phyloP scores from a whole-genome alignment of 2,888 invertebrate genomes.

The Frankliniella intonsa region DNA sequence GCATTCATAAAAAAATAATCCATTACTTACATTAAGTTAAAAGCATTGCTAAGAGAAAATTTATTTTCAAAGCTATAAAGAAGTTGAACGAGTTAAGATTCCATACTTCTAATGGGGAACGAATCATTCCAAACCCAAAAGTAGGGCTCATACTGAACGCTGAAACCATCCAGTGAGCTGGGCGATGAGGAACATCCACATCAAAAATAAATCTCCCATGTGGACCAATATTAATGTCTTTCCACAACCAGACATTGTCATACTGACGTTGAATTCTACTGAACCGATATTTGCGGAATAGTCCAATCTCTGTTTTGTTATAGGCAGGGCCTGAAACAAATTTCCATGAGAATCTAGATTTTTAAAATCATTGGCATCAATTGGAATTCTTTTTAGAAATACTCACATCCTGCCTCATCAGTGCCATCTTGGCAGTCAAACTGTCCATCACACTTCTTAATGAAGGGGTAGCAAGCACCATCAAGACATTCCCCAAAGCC shows the following conservation, averaged over 20 bases:
- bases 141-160: slow-evolving; percentile 86
- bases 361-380: slow-evolving; percentile 29
- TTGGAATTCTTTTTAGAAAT: slow-evolving; percentile 29
- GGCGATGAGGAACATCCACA: slow-evolving; percentile 74
- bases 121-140: slow-evolving; percentile 81
- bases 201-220: slow-evolving; percentile 85
- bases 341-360: not conserved
- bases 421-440: slow-evolving; percentile 79
- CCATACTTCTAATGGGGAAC: slow-evolving; percentile 66
- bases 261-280: slow-evolving; percentile 86
- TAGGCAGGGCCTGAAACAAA: slow-evolving; percentile 52
- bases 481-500: slow-evolving; percentile 77
- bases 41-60: slow-evolving; percentile 1
- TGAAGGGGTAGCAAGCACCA: slow-evolving; percentile 70
- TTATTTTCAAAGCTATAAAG: not conserved
- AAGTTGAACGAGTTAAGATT: slow-evolving; percentile 30
- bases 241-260: slow-evolving; percentile 94
- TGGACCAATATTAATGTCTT: slow-evolving; percentile 86
- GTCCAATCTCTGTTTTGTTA: slow-evolving; percentile 62
- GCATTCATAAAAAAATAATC: not conserved
- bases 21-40: not conserved
- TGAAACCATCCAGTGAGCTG: slow-evolving; percentile 89
- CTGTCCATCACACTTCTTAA: slow-evolving; percentile 71
- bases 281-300: slow-evolving; percentile 78
- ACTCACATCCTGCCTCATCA: slow-evolving; percentile 73